Percentiles rank a stretch among this genome's conserved stretches.
phyloP scores from a whole-genome alignment of 1,140 invertebrate species.

The Ruditapes philippinarum region DNA sequence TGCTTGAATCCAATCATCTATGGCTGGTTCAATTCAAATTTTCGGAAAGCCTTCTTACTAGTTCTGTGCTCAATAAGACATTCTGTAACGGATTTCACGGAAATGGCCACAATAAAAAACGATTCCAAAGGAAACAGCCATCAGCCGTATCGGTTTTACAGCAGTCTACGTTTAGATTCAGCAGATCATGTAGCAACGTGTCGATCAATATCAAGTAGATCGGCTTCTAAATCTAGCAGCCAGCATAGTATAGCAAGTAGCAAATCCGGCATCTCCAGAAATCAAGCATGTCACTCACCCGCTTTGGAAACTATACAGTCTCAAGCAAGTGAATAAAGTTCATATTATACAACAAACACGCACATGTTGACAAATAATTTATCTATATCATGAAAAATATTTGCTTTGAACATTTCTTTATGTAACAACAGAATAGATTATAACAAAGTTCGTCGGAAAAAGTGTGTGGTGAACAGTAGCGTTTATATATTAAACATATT shows the following conservation, averaged over 20 bases:
- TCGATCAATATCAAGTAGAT: conserved; percentile 12
- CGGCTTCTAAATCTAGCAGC: not conserved
- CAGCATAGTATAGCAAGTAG: not conserved
- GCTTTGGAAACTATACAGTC: not conserved
- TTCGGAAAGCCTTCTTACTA: conserved; percentile 70
- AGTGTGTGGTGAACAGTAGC: too few relatives aligned
- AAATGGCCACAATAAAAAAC: conserved; percentile 69
- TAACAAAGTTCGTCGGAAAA: too few relatives aligned
- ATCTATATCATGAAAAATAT: too few relatives aligned
- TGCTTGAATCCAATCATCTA: conserved; percentile 79
- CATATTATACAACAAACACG: too few relatives aligned
- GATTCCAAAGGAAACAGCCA: conserved; percentile 60
- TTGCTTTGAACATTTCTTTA: too few relatives aligned
- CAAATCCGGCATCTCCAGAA: not conserved
- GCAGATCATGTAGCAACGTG: not conserved
- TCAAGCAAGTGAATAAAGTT: not conserved
- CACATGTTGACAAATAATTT: too few relatives aligned
- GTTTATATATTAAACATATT: too few relatives aligned
- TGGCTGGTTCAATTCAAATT: conserved; percentile 81
- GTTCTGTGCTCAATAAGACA: conserved; percentile 42
- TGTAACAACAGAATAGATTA: too few relatives aligned
- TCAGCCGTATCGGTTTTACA: conserved; percentile 41
- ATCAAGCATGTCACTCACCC: not conserved
- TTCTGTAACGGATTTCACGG: conserved; percentile 19
- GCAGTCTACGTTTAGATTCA: conserved; percentile 1